Conservation (phyloP, 2,797 vertebrate species). For the Discoglossus pictus region DNA sequence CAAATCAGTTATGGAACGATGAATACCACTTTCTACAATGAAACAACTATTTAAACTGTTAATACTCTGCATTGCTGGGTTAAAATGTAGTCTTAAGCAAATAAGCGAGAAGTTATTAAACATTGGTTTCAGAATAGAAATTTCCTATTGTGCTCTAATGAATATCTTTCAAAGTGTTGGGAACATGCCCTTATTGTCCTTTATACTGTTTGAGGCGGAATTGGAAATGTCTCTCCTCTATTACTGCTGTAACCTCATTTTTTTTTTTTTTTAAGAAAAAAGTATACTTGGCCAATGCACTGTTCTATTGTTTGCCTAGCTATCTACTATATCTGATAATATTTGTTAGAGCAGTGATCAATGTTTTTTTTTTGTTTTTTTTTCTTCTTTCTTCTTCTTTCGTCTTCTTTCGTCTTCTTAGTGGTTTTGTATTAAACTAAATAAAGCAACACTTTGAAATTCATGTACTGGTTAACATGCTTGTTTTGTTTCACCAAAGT, state of each 20-base stretch:
- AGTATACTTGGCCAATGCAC: conserved; percentile 11
- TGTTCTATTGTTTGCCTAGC: conserved; percentile 35
- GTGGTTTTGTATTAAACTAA: conserved; percentile 29
- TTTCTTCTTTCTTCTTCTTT: neutral
- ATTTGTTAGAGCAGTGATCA: conserved; percentile 43
- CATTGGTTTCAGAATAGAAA: too few relatives aligned
- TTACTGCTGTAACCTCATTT: conserved; percentile 17
- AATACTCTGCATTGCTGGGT: too few relatives aligned
- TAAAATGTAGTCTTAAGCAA: too few relatives aligned
- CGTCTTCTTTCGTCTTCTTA: neutral
- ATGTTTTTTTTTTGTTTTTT: neutral
- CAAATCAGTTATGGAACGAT: too few relatives aligned
- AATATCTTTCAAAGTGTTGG: too few relatives aligned
- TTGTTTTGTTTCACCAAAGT: conserved; percentile 17
- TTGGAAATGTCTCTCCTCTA: neutral
- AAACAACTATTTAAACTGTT: too few relatives aligned
- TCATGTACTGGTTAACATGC: conserved; percentile 7
- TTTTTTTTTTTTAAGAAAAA: too few relatives aligned
- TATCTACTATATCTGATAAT: conserved; percentile 14
- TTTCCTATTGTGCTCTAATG: too few relatives aligned
- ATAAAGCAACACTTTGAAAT: conserved; percentile 30
- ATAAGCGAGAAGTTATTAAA: too few relatives aligned
- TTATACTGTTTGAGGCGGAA: conserved; percentile 8
- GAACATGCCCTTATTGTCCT: too few relatives aligned
- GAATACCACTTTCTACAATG: too few relatives aligned